Evolutionary conservation across 2,888 invertebrate species (phyloP).

Genomic region (Drosophila macrospina): DNA sequence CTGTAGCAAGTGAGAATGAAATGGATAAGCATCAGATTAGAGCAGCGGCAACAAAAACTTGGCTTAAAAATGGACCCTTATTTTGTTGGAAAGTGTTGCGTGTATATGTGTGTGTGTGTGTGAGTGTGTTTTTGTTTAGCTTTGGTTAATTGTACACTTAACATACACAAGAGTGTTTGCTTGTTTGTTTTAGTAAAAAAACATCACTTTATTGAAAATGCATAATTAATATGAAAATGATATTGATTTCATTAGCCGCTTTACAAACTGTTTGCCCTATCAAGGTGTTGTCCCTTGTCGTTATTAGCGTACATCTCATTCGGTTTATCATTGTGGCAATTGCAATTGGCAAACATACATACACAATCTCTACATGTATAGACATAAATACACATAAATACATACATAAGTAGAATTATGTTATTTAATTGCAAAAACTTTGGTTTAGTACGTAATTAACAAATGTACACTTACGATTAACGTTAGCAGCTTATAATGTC

Average conservation of each 20-base stretch:
- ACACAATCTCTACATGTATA: conserved; percentile 38
- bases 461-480: conserved; percentile 73
- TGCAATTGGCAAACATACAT: conserved; percentile 45
- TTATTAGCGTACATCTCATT: conserved; percentile 21
- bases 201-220: conserved; percentile 81
- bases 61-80: conserved; percentile 2
- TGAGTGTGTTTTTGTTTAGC: too few species aligned
- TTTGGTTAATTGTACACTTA: conserved; percentile 23
- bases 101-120: too few species aligned
- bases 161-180: conserved; percentile 8
- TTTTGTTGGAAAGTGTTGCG: not conserved
- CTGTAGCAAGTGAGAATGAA: conserved; percentile 85
- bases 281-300: conserved; percentile 27
- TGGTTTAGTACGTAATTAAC: conserved; percentile 69
- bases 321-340: conserved; percentile 5
- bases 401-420: conserved; percentile 33
- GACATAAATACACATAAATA: conserved; percentile 62
- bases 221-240: conserved; percentile 78
- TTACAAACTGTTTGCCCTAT: conserved; percentile 50
- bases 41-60: conserved; percentile 11
- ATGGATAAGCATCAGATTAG: conserved; percentile 57
- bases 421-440: conserved; percentile 57
- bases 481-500: conserved; percentile 61
- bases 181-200: conserved; percentile 73
- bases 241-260: conserved; percentile 68